Evolutionary conservation across 1,140 invertebrate species (phyloP).

Genomic region (Cephus cinctus): DNA sequence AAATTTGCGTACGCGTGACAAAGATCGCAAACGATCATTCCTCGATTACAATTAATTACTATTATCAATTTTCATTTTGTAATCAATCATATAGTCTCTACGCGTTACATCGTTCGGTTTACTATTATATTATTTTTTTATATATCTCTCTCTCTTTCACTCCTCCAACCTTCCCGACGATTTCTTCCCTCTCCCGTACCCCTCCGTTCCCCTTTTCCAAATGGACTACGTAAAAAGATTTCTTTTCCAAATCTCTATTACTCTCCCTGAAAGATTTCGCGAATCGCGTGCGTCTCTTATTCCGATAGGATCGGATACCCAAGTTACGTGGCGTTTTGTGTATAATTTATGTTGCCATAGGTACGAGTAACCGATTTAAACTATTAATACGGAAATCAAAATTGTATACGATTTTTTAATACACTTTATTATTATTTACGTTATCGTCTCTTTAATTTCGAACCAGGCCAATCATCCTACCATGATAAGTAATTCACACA

Average conservation of each 20-base stretch:
- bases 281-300: constrained; percentile 20
- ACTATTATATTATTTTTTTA: neutral
- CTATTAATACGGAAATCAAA: constrained; percentile 47
- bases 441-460: neutral
- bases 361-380: constrained; percentile 9
- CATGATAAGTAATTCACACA: too few species aligned
- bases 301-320: constrained; percentile 7
- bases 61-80: neutral
- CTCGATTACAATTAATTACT: too few species aligned
- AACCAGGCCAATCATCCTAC: too few species aligned
- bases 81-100: constrained; percentile 6
- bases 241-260: neutral
- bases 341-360: constrained; percentile 48
- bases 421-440: constrained; percentile 49
- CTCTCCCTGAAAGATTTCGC: constrained; percentile 25
- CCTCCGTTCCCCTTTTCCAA: too few species aligned
- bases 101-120: constrained; percentile 4
- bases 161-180: neutral
- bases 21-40: too few species aligned
- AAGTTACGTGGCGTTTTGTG: constrained; percentile 31
- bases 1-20: neutral
- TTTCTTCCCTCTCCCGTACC: too few species aligned
- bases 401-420: constrained; percentile 56
- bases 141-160: neutral
- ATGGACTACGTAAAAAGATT: too few species aligned